Evolutionary conservation across 2,113 vertebrate species (phyloP).

Genomic region (Nothobranchius furzeri): DNA sequence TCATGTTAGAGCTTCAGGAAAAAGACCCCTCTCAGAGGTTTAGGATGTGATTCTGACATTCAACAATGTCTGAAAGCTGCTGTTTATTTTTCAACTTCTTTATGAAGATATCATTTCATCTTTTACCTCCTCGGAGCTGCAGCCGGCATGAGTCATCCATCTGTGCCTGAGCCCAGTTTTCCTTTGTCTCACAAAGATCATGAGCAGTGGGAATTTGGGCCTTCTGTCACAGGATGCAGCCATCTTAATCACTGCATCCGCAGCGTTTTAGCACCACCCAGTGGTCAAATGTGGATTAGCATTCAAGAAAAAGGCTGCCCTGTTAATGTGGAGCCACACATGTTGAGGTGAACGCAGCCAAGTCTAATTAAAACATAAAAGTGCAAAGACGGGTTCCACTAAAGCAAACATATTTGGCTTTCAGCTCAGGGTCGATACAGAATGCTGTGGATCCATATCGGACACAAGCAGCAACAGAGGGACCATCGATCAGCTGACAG

Average conservation of each 20-base stretch:
- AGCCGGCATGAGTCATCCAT: slow-evolving; percentile 59
- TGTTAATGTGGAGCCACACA: not conserved
- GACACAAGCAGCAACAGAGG: slow-evolving; percentile 52
- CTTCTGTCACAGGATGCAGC: slow-evolving; percentile 31
- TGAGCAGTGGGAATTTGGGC: slow-evolving; percentile 63
- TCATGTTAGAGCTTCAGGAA: not conserved
- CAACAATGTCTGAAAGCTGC: not conserved
- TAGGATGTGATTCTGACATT: not conserved
- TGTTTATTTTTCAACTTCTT: not conserved
- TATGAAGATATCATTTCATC: slow-evolving; percentile 7
- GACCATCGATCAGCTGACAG: slow-evolving; percentile 50
- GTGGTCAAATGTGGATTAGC: slow-evolving; percentile 19
- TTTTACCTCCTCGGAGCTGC: slow-evolving; percentile 34
- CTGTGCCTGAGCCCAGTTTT: slow-evolving; percentile 53
- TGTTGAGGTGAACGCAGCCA: not conserved
- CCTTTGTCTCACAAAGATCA: slow-evolving; percentile 62
- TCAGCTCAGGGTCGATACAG: slow-evolving; percentile 42
- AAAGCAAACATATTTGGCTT: not conserved
- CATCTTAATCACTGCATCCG: not conserved
- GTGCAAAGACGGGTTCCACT: slow-evolving; percentile 1
- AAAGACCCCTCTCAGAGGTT: slow-evolving; percentile 1
- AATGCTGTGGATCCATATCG: slow-evolving; percentile 46
- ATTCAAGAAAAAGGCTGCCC: too few species aligned
- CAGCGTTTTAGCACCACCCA: slow-evolving; percentile 53
- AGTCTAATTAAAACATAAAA: not conserved